Conservation (phyloP, 2,113 vertebrate species). For the Blennius ocellaris region DNA sequence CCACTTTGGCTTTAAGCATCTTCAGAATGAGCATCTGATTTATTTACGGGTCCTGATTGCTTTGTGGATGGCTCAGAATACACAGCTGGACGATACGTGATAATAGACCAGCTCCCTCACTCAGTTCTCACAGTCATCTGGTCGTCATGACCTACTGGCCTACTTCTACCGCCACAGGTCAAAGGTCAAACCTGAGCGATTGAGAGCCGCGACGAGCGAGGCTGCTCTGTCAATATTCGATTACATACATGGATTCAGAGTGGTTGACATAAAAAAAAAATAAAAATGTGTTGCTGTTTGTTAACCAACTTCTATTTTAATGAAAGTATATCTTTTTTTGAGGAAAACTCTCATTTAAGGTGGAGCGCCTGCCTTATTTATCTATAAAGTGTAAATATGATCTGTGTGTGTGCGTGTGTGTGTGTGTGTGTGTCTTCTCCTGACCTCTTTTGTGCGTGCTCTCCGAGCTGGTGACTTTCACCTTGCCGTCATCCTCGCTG, state of each 20-base stretch:
- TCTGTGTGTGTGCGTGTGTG: neutral
- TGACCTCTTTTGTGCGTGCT: slow-evolving; percentile 87
- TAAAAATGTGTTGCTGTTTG: neutral
- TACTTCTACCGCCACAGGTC: slow-evolving; percentile 6
- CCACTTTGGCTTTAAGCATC: slow-evolving; percentile 3
- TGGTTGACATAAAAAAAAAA: neutral
- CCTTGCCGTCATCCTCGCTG: slow-evolving; percentile 83
- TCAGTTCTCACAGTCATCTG: slow-evolving; percentile 3
- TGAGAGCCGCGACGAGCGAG: neutral
- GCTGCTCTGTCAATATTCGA: neutral
- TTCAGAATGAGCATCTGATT: neutral
- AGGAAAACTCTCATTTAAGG: too few species aligned
- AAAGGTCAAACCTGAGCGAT: neutral
- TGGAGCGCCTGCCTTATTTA: too few species aligned
- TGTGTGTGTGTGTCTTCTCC: slow-evolving; percentile 23
- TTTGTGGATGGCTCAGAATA: neutral
- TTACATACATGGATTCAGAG: neutral
- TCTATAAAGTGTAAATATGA: too few species aligned
- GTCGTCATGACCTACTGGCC: slow-evolving; percentile 29
- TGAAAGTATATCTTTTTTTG: too few species aligned
- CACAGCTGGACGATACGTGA: neutral
- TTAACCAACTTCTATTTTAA: too few species aligned
- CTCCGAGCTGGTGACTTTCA: slow-evolving; percentile 44
- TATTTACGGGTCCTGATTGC: slow-evolving; percentile 1
- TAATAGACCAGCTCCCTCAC: slow-evolving; percentile 14